These are phyloP conservation scores for Andricus quercusramuli DNA, from an alignment of 2,888 invertebrate genomes.

Conservation along the genomic window DNA sequence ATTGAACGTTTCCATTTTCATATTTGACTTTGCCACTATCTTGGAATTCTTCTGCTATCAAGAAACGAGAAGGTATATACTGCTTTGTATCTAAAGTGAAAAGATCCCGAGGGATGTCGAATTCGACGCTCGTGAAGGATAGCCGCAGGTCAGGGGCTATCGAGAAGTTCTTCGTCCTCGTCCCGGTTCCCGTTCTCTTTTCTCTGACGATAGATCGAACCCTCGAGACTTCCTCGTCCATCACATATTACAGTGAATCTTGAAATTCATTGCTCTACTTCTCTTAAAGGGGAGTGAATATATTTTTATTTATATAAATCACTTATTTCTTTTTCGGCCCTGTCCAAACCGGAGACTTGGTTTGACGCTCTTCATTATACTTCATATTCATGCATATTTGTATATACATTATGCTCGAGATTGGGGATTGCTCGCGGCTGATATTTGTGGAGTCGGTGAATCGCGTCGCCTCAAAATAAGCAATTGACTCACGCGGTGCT, in stretches of 20 bases:
- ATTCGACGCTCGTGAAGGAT: constrained; percentile 73
- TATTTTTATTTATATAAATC: constrained; percentile 76
- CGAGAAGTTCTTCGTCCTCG: constrained; percentile 65
- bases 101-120: constrained; percentile 55
- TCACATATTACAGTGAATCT: constrained; percentile 68
- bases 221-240: constrained; percentile 76
- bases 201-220: constrained; percentile 75
- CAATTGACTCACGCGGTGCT: constrained; percentile 70
- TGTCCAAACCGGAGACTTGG: background rate
- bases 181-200: constrained; percentile 59
- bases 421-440: constrained; percentile 44
- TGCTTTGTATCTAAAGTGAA: constrained; percentile 35
- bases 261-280: constrained; percentile 56
- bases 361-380: background rate
- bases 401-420: constrained; percentile 40
- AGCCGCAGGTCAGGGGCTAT: constrained; percentile 77
- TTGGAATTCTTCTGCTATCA: background rate
- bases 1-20: background rate
- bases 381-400: constrained; percentile 39
- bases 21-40: background rate
- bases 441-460: constrained; percentile 66
- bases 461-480: constrained; percentile 73
- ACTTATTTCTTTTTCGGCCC: constrained; percentile 43
- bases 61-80: background rate
- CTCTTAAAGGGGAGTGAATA: constrained; percentile 56